Base-by-base conservation (phyloP, 2,113 vertebrate species). In the Nymphicus hollandicus region DNA sequence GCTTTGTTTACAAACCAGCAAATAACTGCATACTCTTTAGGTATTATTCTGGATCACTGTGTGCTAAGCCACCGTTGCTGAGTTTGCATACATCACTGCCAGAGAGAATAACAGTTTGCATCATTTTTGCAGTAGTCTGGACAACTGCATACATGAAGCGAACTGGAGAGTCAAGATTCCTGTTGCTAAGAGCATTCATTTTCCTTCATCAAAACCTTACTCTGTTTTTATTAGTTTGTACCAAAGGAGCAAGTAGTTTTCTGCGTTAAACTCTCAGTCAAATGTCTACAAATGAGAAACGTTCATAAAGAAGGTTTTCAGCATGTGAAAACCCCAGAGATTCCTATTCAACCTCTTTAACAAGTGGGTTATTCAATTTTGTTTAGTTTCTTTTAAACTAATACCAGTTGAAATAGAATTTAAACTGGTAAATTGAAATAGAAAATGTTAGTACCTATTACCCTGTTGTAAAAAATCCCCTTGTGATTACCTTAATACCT, bases 1-100 rank as follows among this genome's bases (percentile, higher is more conserved):
- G 56, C 65, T 37, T 58, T 96, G 91, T 95, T 97, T 96, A 94
- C 66, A 85, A 92, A 70, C 29, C n/a, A 81, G 44, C 44, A 92
- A 83, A 92, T 96, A 93, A 68, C 78, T 93, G n/a, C 24, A 43
- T 55, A 63, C 23, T 77, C 11, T 58, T 71, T 31, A 56, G 31
- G 15, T 53, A 68, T 74, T 86, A 70, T 70, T 91, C 41, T 72
- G 60, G 60, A 70, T 85, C 47, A 58, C 17, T 44, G 20, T 31
- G 4, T 29, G n/a, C 23, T 86, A 50, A 88, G 17, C 87, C 44
- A 78, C 18, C 27, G 55, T n/a, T 29, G 73, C 43, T 73, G 58
- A 66, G 41, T 68, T 87, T 73, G 79, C 17, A 47, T 13, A 65
- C 17, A 55, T n/a, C 35, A 55, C 15, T 31, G 31, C 10, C 49